Base-by-base conservation (phyloP, 2,797 vertebrate genomes). In the Lagodon rhomboides region DNA sequence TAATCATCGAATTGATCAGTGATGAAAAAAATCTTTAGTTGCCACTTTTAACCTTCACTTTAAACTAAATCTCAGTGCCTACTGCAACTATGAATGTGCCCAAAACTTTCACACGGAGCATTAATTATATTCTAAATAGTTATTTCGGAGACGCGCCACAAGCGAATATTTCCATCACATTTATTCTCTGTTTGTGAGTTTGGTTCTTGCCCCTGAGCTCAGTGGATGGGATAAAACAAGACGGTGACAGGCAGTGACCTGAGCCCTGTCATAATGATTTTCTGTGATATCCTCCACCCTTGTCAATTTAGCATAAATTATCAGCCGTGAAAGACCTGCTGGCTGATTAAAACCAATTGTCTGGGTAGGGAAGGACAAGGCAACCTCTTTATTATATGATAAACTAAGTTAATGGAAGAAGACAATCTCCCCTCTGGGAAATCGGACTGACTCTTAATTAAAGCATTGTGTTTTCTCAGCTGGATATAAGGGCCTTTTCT, bases 341-440 rank as follows among this genome's bases (percentile, higher is more conserved):
- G 93, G 91, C 94, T 96, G 95, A 96, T 96, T 96, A 95, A 96
- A 95, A 95, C 93, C 95, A 95, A 96, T 95, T 94, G 95, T 95
- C 94, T 95, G 91, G 91, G 89, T 92, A 92, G 90, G 86, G 93
- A 95, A 96, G 95, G 95, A 96, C 95, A 94, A 94, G 92, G 92
- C 92, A 94, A 94, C 88, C 93, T 95, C 93, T 95, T 93, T 92
- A 95, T 94, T 94, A 92, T 94, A 94, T 94, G 93, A 94, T 95
- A 94, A 94, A 95, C 92, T 94, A 92, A 94, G 90, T 93, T 94
- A 94, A 95, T 95, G 94, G 94, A 94, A 93, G 89, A 87, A 87
- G 94, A 95, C 94, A 95, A 93, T 92, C 85, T 90, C 77, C 79
- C 94, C 93, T 90, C 83, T 80, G 94, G 94, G 94, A 95, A 94